Percentiles rank a stretch among this genome's conserved stretches.
phyloP scores from a whole-genome alignment of 2,888 invertebrate species.

The Dolichopus griseipennis region DNA sequence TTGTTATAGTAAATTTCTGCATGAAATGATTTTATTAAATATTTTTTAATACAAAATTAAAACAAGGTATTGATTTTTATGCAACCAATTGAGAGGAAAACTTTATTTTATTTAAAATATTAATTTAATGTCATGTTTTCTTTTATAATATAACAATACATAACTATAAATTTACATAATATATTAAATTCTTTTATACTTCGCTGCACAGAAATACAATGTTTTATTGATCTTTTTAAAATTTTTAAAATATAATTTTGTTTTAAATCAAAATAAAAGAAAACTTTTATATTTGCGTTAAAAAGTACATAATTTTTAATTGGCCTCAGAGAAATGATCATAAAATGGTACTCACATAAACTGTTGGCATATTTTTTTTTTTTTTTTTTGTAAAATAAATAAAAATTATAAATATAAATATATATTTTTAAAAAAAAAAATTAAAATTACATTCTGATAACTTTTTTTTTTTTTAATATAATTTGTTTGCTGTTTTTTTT shows the following conservation, averaged over 20 bases:
- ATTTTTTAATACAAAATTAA: background rate
- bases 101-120: slow-evolving; percentile 7
- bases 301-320: background rate
- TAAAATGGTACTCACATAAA: no score
- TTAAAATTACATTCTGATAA: background rate
- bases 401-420: background rate
- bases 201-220: slow-evolving; percentile 11
- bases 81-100: slow-evolving; percentile 13
- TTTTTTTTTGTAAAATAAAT: background rate
- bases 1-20: no score
- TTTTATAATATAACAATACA: background rate
- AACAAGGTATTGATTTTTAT: background rate
- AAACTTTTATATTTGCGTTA: background rate
- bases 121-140: background rate
- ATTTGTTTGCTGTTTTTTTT: no score
- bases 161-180: slow-evolving; percentile 7
- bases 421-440: background rate
- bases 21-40: no score
- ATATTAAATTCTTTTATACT: slow-evolving; percentile 7
- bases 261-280: background rate
- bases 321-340: background rate
- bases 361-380: background rate
- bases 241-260: background rate
- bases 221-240: background rate
- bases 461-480: no score